These are phyloP conservation scores for Phengaris arion DNA, from an alignment of 2,888 invertebrate species.

Conservation along the genomic window DNA sequence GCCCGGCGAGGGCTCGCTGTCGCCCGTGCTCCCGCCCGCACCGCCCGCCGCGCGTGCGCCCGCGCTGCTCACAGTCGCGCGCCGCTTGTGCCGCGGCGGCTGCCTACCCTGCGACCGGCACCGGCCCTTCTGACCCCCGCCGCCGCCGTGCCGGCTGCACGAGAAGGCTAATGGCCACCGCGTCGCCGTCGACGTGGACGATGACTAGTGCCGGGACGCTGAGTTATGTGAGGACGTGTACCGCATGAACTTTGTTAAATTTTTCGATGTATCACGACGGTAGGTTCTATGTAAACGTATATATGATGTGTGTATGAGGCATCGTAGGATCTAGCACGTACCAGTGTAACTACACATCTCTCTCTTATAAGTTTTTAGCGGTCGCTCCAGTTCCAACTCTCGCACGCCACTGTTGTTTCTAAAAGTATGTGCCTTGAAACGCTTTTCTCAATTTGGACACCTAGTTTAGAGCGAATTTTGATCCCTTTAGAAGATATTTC, in stretches of 20 bases:
- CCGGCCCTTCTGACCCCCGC: constrained; percentile 60
- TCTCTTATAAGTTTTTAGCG: constrained; percentile 65
- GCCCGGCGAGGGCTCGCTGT: constrained; percentile 59
- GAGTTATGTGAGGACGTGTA: constrained; percentile 33
- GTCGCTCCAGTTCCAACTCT: constrained; percentile 63
- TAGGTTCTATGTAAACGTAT: constrained; percentile 31
- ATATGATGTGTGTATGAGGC: constrained; percentile 35
- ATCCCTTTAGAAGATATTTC: constrained; percentile 74
- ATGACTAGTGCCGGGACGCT: constrained; percentile 50
- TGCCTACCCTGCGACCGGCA: constrained; percentile 61
- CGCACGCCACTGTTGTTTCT: constrained; percentile 67
- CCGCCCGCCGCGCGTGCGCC: constrained; percentile 55
- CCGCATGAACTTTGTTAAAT: constrained; percentile 66
- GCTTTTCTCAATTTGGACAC: constrained; percentile 75
- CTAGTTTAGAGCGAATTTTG: constrained; percentile 76
- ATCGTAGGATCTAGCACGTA: constrained; percentile 38
- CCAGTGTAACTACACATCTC: constrained; percentile 41
- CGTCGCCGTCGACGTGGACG: constrained; percentile 63
- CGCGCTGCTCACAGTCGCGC: constrained; percentile 61
- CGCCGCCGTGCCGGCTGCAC: constrained; percentile 57
- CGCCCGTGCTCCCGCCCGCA: constrained; percentile 65
- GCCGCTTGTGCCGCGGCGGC: constrained; percentile 62
- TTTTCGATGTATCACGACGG: constrained; percentile 55
- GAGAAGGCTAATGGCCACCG: constrained; percentile 69
- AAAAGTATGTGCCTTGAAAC: constrained; percentile 79